Evolutionary conservation across 2,113 vertebrate species (phyloP).

Genomic region (Clarias magur): DNA sequence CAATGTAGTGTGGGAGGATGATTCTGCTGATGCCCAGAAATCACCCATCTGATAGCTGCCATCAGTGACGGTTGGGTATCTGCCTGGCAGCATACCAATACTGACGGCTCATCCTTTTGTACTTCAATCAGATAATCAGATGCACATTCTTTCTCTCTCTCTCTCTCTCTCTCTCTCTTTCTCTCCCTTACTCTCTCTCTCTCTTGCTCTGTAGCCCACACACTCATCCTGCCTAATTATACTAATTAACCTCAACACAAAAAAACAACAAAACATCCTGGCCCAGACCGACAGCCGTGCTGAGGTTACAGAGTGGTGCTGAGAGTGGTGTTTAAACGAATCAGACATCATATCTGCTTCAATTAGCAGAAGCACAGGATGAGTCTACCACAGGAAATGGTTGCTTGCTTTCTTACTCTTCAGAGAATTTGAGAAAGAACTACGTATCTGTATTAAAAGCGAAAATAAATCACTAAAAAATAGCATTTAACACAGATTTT

Average conservation of each 20-base stretch:
- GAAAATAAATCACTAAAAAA: neutral
- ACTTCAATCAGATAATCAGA: conserved; percentile 47
- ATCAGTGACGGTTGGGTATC: neutral
- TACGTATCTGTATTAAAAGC: conserved; percentile 3
- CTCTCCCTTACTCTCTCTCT: neutral
- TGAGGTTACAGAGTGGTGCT: conserved; percentile 41
- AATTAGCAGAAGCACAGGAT: conserved; percentile 40
- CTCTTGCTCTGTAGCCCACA: conserved; percentile 7
- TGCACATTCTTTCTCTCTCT: neutral
- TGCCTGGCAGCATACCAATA: conserved; percentile 30
- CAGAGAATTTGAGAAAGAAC: conserved; percentile 13
- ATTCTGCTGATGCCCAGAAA: conserved; percentile 9
- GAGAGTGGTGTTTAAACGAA: conserved; percentile 46
- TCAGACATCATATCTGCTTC: conserved; percentile 50
- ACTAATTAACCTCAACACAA: conserved; percentile 51
- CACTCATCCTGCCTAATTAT: conserved; percentile 47
- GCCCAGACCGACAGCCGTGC: conserved; percentile 42
- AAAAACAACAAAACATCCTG: conserved; percentile 48
- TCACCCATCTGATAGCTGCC: neutral
- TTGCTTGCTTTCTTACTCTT: neutral
- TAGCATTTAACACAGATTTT: neutral
- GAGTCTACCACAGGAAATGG: conserved; percentile 7
- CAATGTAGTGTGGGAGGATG: conserved; percentile 15
- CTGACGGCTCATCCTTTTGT: conserved; percentile 23
- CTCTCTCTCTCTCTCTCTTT: too few relatives aligned